Conservation (phyloP, 2,888 invertebrate species). For the Elegia similella region DNA sequence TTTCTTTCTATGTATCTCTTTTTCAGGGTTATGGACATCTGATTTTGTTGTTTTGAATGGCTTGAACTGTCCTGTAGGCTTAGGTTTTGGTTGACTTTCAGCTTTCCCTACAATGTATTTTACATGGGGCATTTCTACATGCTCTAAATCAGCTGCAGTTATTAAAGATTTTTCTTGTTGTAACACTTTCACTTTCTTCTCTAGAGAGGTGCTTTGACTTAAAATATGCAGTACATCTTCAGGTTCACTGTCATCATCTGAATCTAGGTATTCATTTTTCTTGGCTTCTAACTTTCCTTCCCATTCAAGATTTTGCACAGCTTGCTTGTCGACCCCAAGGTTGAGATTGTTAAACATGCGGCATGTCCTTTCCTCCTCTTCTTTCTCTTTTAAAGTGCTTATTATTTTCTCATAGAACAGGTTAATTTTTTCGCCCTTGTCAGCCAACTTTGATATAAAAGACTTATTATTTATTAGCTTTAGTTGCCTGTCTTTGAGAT, state of each 20-base stretch:
- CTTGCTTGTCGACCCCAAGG: conserved; percentile 63
- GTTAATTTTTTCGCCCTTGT: conserved; percentile 82
- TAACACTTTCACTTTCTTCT: conserved; percentile 71
- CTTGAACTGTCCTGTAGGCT: conserved; percentile 68
- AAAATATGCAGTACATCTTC: conserved; percentile 82
- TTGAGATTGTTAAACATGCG: conserved; percentile 74
- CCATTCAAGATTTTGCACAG: conserved; percentile 83
- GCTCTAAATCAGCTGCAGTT: conserved; percentile 73
- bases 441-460: conserved; percentile 79
- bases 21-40: conserved; percentile 78
- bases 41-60: conserved; percentile 81
- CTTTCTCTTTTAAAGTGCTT: conserved; percentile 67
- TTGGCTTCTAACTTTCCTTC: conserved; percentile 64
- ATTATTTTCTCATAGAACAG: conserved; percentile 69
- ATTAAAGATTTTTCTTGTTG: conserved; percentile 71
- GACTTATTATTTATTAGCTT: conserved; percentile 77
- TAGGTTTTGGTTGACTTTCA: conserved; percentile 56
- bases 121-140: conserved; percentile 73
- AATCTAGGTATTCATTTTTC: conserved; percentile 60
- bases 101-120: conserved; percentile 79
- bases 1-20: conserved; percentile 74
- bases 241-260: conserved; percentile 83
- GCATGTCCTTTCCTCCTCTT: conserved; percentile 76
- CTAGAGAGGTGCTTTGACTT: conserved; percentile 74
- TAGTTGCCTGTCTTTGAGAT: conserved; percentile 79